Percentiles rank a stretch among this genome's conserved stretches.
These are phyloP conservation scores for Erythrocercus mccallii DNA, from an alignment of 2,113 vertebrate species.

Conservation along the genomic window DNA sequence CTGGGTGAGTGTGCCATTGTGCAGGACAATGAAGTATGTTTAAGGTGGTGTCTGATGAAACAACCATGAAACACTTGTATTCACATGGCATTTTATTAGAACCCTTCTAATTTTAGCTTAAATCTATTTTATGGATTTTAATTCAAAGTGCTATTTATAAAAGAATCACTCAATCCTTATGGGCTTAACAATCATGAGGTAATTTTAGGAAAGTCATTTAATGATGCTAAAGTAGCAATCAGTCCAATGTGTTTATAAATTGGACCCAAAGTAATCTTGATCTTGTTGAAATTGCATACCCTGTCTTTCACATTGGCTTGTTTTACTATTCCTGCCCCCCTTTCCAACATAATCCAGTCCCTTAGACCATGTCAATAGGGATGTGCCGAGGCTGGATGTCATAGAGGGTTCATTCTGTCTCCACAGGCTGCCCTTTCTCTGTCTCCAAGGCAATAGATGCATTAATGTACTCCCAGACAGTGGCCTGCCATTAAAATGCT, in stretches of 20 bases:
- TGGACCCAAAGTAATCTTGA: neutral
- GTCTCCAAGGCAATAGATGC: slow-evolving; percentile 29
- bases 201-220: neutral
- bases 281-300: neutral
- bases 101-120: neutral
- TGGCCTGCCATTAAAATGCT: neutral
- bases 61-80: neutral
- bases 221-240: neutral
- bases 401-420: neutral
- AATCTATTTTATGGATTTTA: neutral
- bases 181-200: neutral
- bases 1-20: neutral
- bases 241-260: neutral
- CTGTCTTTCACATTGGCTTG: neutral
- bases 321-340: neutral
- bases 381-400: neutral
- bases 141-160: slow-evolving; percentile 6
- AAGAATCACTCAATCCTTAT: neutral
- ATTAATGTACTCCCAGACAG: slow-evolving; percentile 23
- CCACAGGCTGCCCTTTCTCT: slow-evolving; percentile 15
- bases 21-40: neutral
- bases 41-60: neutral
- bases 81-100: neutral
- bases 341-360: neutral
- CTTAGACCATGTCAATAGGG: neutral